Base-by-base conservation (phyloP, 2,113 vertebrate genomes). In the Probosciger aterrimus region DNA sequence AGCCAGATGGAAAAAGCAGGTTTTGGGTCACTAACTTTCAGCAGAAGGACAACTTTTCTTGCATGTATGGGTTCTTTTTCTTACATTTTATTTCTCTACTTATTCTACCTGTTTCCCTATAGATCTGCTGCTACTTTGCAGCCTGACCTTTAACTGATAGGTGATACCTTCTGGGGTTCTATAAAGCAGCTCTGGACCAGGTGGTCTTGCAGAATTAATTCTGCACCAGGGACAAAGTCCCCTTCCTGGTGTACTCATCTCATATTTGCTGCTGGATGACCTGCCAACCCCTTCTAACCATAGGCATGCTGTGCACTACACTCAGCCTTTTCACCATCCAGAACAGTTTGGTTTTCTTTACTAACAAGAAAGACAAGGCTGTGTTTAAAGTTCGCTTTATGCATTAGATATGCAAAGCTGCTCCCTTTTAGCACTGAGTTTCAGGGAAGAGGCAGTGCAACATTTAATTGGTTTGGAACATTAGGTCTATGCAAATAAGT, bases 171-270 rank as follows among this genome's bases (percentile, higher is more conserved):
- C 69, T 43, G 62, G 64, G 76, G 14, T 49, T 94, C 86, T 60
- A 30, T 53, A 77, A 92, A 73, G 44, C 62, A 59, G 6, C 86
- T 77, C 50, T 92, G 74, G 70, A 82, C 30, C 78, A 80, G n/a
- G 75, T 93, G 90, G 78, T 68, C 50, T 78, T 83, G 89, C 78
- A 94, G 89, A 91, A 91, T 24, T 77, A 95, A 93, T 94, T 88
- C 87, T 0, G 2, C 47, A 60, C 25, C 5, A 47, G 50, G n/a
- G 67, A 94, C 50, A 80, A 67, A 41, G 47, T 86, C 46, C 47
- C 20, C 9, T 60, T 82, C 60, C 64, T 70, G 6, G 12, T 44
- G 6, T 17, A 35, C 28, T 92, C 31, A 18, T 87, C 41, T 25
- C 15, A 0, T 44, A 33, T 90, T 78, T 92, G 74, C 47, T 92